Evolutionary conservation across 1,140 invertebrate genomes (phyloP).

Genomic region (Pristionchus pacificus): DNA sequence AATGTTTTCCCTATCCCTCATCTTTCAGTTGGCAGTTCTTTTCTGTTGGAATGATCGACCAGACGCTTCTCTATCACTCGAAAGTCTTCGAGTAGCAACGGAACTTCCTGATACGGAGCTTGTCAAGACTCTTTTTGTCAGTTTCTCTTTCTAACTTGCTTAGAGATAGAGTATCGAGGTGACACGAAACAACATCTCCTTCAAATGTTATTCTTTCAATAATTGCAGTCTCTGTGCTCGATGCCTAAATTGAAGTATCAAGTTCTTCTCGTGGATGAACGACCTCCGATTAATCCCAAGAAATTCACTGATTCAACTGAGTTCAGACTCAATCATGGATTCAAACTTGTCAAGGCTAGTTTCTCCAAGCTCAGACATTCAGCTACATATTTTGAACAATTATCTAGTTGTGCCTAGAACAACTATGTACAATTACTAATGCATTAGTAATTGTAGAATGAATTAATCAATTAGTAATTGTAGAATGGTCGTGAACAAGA

Average conservation of each 20-base stretch:
- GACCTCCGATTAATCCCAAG: constrained; percentile 71
- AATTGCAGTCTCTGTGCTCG: constrained; percentile 76
- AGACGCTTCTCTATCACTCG: constrained; percentile 83
- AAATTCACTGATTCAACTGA: constrained; percentile 86
- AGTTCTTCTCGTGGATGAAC: constrained; percentile 72
- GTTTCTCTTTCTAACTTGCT: constrained; percentile 20
- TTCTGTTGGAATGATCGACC: constrained; percentile 91
- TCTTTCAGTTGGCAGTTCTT: constrained; percentile 76
- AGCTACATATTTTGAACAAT: constrained; percentile 38
- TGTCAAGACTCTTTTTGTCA: constrained; percentile 84
- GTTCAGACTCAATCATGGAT: constrained; percentile 96
- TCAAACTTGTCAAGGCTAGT: constrained; percentile 76
- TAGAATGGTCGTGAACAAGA: constrained; percentile 33
- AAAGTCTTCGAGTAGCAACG: constrained; percentile 88
- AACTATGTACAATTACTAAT: constrained; percentile 62
- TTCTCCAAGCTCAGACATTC: too few relatives aligned
- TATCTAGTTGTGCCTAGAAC: background rate
- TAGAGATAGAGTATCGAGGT: too few relatives aligned
- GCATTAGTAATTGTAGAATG: too few relatives aligned
- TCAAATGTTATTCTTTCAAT: constrained; percentile 1
- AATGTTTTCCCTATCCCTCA: background rate
- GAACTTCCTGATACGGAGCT: constrained; percentile 93
- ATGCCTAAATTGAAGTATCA: constrained; percentile 93
- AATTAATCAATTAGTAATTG: too few relatives aligned
- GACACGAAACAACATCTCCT: too few relatives aligned